Evolutionary conservation across 2,888 invertebrate genomes (phyloP), one percentile per base, ranked within the genome.

Genomic region (Cistogaster globosa): DNA sequence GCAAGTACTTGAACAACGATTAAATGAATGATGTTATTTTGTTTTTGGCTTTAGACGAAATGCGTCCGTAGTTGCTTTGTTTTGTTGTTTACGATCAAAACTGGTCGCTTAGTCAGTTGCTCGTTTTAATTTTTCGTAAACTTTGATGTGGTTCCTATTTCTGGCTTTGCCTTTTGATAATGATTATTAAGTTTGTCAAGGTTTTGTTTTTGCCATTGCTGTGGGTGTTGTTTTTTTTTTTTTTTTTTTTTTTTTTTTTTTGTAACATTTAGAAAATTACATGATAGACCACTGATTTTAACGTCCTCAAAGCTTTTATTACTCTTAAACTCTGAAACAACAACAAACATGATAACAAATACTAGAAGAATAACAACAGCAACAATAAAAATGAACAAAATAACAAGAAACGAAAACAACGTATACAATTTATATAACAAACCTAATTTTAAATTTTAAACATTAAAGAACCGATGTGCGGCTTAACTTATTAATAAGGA

Each of bases 201-300:
- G 51, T 68, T 60, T 67, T 60, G 20, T 32, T 82, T 67, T 71
- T 84, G 51, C 53, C 32, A 42, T 75, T 63, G 79, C 68, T 78
- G 62, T 75, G 79, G 80, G 77, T 79, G 83, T 86, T 86, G 76
- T 82, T 75, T 76, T 84, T 79, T 83, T 82, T 88, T 87, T n/a
- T n/a, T n/a, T n/a, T n/a, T n/a, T n/a, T n/a, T n/a, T n/a, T n/a
- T n/a, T n/a, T n/a, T n/a, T n/a, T n/a, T n/a, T n/a, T n/a, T n/a
- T n/a, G n/a, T n/a, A n/a, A n/a, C n/a, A n/a, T n/a, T n/a, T n/a
- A n/a, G n/a, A n/a, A n/a, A n/a, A n/a, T n/a, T n/a, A 88, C 87
- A 88, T 87, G 88, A 88, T 88, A 87, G 87, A 85, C 86, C 88
- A 86, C 85, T 86, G 86, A 87, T 83, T 87, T 81, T 53, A 63